Percentiles rank a stretch among this genome's conserved stretches.
These are phyloP conservation scores for Paracyprichromis sp. DNA, from an alignment of 2,113 vertebrate species.

Conservation along the genomic window DNA sequence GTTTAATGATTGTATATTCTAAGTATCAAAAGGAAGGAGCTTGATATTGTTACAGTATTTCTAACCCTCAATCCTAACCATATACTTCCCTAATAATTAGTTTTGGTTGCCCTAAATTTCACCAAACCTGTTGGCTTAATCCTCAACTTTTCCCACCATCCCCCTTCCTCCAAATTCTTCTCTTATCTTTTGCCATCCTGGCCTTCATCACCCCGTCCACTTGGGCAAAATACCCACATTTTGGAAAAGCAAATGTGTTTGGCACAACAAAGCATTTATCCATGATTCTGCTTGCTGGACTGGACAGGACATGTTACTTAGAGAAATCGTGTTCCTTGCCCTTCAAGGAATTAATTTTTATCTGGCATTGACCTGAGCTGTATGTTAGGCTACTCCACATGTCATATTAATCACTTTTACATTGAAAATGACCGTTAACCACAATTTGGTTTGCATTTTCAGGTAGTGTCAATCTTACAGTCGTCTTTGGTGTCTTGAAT, in stretches of 20 bases:
- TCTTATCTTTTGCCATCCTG: not conserved
- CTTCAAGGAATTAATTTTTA: rapidly evolving
- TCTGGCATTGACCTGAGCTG: not conserved
- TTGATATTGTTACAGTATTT: not conserved
- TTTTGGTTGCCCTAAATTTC: not conserved
- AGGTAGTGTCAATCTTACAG: rapidly evolving
- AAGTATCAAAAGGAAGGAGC: rapidly evolving
- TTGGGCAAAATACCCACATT: not conserved
- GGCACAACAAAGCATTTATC: rapidly evolving
- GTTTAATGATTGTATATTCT: not conserved
- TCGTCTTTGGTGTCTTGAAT: not conserved
- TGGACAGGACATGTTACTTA: not conserved
- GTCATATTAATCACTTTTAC: not conserved
- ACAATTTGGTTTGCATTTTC: not conserved
- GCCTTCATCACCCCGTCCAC: not conserved
- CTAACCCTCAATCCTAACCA: not conserved
- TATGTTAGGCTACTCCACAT: not conserved
- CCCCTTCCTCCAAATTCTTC: not conserved
- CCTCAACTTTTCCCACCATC: not conserved
- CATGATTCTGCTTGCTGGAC: not conserved
- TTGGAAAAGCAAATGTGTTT: not conserved
- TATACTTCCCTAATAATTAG: rapidly evolving
- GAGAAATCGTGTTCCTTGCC: not conserved
- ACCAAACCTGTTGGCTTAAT: not conserved
- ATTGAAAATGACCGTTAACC: not conserved